Base-by-base conservation (phyloP, 2,888 invertebrate genomes). In the Acanthococcus lagerstroemiae region DNA sequence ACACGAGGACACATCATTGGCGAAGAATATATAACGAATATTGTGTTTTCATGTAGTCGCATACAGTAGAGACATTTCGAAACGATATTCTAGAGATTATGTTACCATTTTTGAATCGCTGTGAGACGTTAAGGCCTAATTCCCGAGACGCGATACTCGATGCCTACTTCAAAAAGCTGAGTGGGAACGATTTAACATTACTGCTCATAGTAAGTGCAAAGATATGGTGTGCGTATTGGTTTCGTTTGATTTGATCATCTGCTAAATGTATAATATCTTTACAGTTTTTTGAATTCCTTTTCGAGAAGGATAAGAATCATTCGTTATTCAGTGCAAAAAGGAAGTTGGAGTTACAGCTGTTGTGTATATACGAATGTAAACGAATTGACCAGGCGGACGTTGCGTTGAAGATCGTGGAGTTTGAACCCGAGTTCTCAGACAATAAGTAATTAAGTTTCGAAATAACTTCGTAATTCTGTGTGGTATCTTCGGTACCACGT, bases 91-190 rank as follows among this genome's bases (percentile, higher is more conserved):
- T 54, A 6, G 50, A 22, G 24, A 44, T 63, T 27, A 37, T 63
- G 19, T 63, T 63, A 37, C 63, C 63, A 24, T 63, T 63, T 44
- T 21, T 63, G 6, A 63, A 52, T 17, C 63, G 63, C 15, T 63
- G 63, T 52, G 63, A 63, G 24, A 19, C 25, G 2, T 48, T 63
- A 30, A 27, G n/a, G n/a, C 54, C 63, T 15, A 52, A 63, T 37
- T 54, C 63, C 7, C 27, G 63, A 15, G 63, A 63, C 30, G 37
- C 27, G 4, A 22, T 63, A 5, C 37, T 63, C 1, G 52, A 63
- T 30, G 54, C 48, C 7, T 63, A 63, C 19, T 63, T 63, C 3
- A 52, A 54, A 63, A 27, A 44, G 21, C 17, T 63, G n/a, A 63
- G 63, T 15, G 52, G 54, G 44, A 17, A 63, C 6, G 63, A 63